Evolutionary conservation across 92 coral and sea anemone species (phyloP), one percentile per base, ranked within the genome.

Genomic region (Epizoanthus scotinus): DNA sequence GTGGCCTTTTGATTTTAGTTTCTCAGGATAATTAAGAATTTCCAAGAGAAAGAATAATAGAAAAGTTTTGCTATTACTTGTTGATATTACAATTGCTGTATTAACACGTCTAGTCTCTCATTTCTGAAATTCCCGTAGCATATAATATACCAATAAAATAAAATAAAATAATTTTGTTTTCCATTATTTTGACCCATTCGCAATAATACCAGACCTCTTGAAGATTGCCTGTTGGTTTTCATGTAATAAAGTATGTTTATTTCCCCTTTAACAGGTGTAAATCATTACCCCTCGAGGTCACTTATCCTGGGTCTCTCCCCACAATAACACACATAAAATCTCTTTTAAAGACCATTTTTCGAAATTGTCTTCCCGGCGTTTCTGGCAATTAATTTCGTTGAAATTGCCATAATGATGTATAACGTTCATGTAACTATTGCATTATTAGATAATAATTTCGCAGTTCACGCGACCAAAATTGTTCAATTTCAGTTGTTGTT

Each of bases 221-320:
- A 17, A 21, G 69, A 75, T 21, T 60, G n/a, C 57, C n/a, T 27
- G 18, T 47, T 17, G 63, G 36, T 57, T 26, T n/a, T n/a, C n/a
- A n/a, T 20, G 28, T 73, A 73, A 34, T 75, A 57, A 75, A 36
- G 40, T 31, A 36, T 75, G 81, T 75, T 75, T 75, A 38, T 75
- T 75, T 75, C 81, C 67, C 40, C 26, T 8, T 20, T 38, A 34
- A 38, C 81, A 75, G 81, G 61, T 75, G 81, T 59, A 38, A 59
- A 36, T 12, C 6, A 38, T 15, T 60, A 8, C 14, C 14, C 22
- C 78, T 26, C 22, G 55, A 38, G 38, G 22, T 24, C 34, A 70
- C 6, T 21, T 59, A 38, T n/a, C 24, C 14, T n/a, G 63, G 56
- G 56, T 67, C 67, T 13, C 29, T 9, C n/a, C 21, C 2, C 12